Base-by-base conservation (phyloP, 64 coral and sea anemone genomes). In the Pachyseris speciosa region DNA sequence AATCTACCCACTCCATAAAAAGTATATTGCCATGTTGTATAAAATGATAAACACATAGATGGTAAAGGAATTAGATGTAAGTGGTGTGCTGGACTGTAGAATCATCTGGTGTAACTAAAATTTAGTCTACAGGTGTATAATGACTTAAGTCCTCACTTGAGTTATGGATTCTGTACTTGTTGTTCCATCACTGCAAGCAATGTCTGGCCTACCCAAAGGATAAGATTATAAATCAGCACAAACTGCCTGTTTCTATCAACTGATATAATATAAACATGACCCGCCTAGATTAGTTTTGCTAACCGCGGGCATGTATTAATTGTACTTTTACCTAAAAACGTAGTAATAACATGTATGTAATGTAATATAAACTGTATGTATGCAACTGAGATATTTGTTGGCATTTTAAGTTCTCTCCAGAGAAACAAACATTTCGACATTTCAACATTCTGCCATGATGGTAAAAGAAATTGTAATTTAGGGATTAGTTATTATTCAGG, bases 81-180 rank as follows among this genome's bases (percentile, higher is more conserved):
- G 59, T 25, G 22, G 59, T 63, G 59, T 63, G 59, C 59, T 63
- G 22, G 20, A 63, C 59, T 63, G 59, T 63, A 63, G 59, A 63
- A 63, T 63, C 59, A 63, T 25, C 59, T 63, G 59, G 22, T 63
- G 4, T 63, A n/a, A 63, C 59, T 63, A 63, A 63, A 63, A 63
- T 63, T 63, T 25, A 63, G 59, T 63, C 59, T 63, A 59, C 53
- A 59, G 53, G 59, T 63, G 59, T 63, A 63, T 63, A 63, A 63
- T 63, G 59, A 63, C 59, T 63, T 63, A 28, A 63, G 59, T 63
- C 59, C 59, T 63, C 59, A 63, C 59, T 25, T 63, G 59, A 63
- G 59, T 25, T 63, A 63, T 27, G 59, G 20, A 63, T 63, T 63
- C 59, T 63, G 59, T 25, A 63, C 59, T 63, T 63, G 59, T 63